Evolutionary conservation across 2,888 invertebrate species (phyloP).

Genomic region (Apodemia hepburni): DNA sequence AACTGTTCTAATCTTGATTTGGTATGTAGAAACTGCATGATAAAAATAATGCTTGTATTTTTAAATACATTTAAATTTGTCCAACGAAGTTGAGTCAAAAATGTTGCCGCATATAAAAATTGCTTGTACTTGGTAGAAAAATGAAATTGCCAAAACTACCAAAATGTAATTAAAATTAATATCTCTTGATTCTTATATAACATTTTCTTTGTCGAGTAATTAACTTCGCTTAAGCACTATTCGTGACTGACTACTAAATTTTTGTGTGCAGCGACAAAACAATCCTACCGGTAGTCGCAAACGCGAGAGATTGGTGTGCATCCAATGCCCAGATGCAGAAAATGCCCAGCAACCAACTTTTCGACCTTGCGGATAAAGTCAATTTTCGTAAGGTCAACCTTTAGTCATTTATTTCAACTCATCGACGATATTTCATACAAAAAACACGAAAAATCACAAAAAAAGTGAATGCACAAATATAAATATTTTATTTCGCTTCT

Average conservation of each 20-base stretch:
- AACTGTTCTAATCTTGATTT: neutral
- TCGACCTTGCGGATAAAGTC: conserved; percentile 53
- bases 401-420: conserved; percentile 38
- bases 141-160: neutral
- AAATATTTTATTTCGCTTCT: conserved; percentile 60
- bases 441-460: conserved; percentile 64
- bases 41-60: neutral
- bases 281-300: conserved; percentile 68
- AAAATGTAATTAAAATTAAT: neutral
- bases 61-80: neutral
- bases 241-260: conserved; percentile 45
- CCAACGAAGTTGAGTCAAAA: neutral
- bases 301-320: conserved; percentile 70
- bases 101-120: neutral
- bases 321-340: conserved; percentile 44
- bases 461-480: conserved; percentile 73
- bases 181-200: conserved; percentile 3
- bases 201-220: conserved; percentile 17
- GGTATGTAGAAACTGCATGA: neutral
- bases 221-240: conserved; percentile 24
- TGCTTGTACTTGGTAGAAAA: neutral
- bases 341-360: conserved; percentile 48
- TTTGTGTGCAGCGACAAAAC: conserved; percentile 69
- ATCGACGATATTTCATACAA: conserved; percentile 59
- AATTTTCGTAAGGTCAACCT: conserved; percentile 56